These are phyloP conservation scores for Martes flavigula DNA, from an alignment of 2,797 vertebrate species.

Conservation along the genomic window DNA sequence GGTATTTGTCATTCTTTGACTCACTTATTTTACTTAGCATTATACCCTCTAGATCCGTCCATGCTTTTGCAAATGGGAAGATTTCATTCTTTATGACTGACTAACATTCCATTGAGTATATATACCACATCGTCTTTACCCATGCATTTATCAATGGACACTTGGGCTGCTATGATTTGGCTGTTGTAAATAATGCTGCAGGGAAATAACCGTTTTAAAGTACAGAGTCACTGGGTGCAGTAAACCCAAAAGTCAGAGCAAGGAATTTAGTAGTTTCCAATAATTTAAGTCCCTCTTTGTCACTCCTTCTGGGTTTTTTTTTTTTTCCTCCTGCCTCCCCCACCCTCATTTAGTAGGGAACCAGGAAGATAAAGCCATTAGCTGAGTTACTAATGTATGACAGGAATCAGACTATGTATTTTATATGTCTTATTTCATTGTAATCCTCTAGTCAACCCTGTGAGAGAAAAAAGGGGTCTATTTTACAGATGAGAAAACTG, in stretches of 20 bases:
- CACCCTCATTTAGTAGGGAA: background rate
- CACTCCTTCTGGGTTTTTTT: background rate
- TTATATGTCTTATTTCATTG: background rate
- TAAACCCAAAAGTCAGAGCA: background rate
- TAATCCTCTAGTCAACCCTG: background rate
- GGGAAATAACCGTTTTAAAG: background rate
- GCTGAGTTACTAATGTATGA: background rate
- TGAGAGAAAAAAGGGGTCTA: background rate
- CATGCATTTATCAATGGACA: background rate
- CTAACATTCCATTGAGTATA: background rate
- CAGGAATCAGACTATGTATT: background rate
- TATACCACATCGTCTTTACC: background rate
- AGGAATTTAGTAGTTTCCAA: background rate
- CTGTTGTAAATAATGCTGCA: background rate
- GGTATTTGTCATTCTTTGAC: background rate
- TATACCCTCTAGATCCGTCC: background rate
- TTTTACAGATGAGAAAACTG: constrained; percentile 4
- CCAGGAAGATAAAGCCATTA: background rate
- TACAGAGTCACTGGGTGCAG: background rate
- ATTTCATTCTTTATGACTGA: background rate
- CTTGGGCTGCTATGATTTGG: background rate
- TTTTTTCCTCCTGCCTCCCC: no score
- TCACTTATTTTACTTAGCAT: background rate
- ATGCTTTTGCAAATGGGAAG: background rate
- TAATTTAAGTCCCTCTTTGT: background rate